Conservation (phyloP, 2,113 vertebrate species). For the Theristicus caerulescens region DNA sequence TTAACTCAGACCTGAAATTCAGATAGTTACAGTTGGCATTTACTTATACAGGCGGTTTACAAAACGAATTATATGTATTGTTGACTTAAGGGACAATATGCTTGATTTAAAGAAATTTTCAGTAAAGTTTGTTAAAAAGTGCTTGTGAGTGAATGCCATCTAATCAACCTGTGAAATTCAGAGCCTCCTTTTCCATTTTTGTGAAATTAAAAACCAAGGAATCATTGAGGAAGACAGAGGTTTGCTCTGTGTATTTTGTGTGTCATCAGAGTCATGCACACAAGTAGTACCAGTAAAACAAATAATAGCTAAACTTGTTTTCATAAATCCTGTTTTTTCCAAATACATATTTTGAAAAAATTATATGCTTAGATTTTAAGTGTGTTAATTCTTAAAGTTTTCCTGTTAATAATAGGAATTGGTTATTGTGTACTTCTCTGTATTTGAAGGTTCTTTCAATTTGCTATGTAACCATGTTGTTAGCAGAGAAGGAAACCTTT, state of each 20-base stretch:
- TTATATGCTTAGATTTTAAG: neutral
- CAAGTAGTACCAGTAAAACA: neutral
- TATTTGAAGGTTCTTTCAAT: neutral
- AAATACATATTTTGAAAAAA: neutral
- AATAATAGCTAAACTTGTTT: neutral
- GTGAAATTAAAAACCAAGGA: neutral
- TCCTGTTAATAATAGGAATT: neutral
- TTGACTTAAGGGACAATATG: conserved; percentile 48
- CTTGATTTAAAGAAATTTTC: conserved; percentile 19
- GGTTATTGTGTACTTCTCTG: neutral
- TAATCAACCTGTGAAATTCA: neutral
- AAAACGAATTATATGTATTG: conserved; percentile 57
- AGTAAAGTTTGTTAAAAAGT: neutral
- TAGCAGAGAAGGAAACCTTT: neutral
- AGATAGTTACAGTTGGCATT: conserved; percentile 53
- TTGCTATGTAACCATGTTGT: neutral
- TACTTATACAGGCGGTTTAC: conserved; percentile 61
- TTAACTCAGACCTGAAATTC: conserved; percentile 50
- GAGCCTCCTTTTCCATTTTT: neutral
- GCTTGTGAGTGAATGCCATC: neutral
- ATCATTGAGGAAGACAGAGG: neutral
- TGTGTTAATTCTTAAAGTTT: neutral
- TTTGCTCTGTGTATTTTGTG: neutral
- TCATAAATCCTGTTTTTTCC: neutral
- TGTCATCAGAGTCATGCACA: neutral